Base-by-base conservation (phyloP, 2,113 vertebrate species). In the Asarcornis scutulata region DNA sequence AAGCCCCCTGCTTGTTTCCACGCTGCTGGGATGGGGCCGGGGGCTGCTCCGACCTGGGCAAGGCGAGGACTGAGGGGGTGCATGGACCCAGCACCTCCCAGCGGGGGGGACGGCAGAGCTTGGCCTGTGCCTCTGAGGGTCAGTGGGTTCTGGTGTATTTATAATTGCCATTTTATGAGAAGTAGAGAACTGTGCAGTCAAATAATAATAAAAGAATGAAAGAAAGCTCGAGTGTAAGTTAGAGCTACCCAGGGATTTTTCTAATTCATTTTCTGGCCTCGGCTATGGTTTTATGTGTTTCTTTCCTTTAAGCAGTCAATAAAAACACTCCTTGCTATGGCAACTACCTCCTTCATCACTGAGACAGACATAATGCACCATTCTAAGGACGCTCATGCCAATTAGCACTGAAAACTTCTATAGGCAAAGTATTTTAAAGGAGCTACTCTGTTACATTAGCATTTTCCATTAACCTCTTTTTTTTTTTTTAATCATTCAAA, bases 301-400 rank as follows among this genome's bases (percentile, higher is more conserved):
- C 94, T 94, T 93, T 94, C 67, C 80, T 97, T 86, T 86, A 85
- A 95, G 83, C 85, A 93, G 92, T 92, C 89, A 44, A 95, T 95
- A 96, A 97, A 98, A 97, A 56, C 91, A 96, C 92, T 77, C 83
- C 80, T 96, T 94, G 91, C 97, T 92, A 88, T 95, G 93, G 97
- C 88, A 97, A 97, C 95, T 75, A 5, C 66, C 71, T 82, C 91
- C 69, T 89, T 11, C 48, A n/a, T 42, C 78, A 31, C 3, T 40
- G 8, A 76, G 74, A 36, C 73, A 63, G 72, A 17, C 16, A n/a
- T 34, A 86, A 18, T 3, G 2, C 8, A 6, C 83, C 16, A 4
- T 31, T 53, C 7, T 26, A 18, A 27, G 88, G 86, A 9, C 2
- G 2, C 69, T 69, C 26, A 2, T 10, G 38, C 88, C 93, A 91